A percentile compares a stretch with the other conserved stretches of the same genome.
These are phyloP conservation scores for Ostrea edulis DNA, from an alignment of 1,140 invertebrate species.

Conservation along the genomic window DNA sequence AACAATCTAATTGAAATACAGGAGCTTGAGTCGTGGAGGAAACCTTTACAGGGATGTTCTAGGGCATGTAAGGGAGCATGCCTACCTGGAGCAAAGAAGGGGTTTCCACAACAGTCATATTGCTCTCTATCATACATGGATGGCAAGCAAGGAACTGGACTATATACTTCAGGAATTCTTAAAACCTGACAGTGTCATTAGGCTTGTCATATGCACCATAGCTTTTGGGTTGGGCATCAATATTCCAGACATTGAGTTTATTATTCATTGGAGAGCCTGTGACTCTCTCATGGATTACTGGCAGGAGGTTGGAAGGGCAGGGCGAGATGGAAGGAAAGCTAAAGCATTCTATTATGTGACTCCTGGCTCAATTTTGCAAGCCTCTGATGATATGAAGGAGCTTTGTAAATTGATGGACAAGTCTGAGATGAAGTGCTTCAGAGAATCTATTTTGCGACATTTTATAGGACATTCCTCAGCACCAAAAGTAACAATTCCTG, in stretches of 20 bases:
- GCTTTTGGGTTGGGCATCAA: constrained; percentile 42
- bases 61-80: constrained; percentile 6
- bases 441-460: constrained; percentile 4
- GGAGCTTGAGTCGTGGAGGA: constrained; percentile 29
- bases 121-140: constrained; percentile 8
- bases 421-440: background rate
- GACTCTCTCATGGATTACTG: constrained; percentile 42
- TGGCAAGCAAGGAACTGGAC: background rate
- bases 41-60: constrained; percentile 32
- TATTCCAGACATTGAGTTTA: too few species aligned
- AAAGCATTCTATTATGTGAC: constrained; percentile 16
- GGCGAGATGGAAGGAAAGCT: constrained; percentile 39
- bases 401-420: too few species aligned
- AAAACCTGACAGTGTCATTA: constrained; percentile 31
- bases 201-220: constrained; percentile 30
- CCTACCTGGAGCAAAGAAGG: background rate
- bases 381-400: constrained; percentile 10
- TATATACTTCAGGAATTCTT: constrained; percentile 26
- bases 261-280: constrained; percentile 44
- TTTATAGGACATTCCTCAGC: background rate
- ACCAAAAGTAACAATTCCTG: too few species aligned
- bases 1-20: background rate
- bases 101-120: background rate
- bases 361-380: too few species aligned
- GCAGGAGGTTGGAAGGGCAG: constrained; percentile 46